Base-by-base conservation (phyloP, 2,888 invertebrate genomes). In the Cosmorhoe ocellata region DNA sequence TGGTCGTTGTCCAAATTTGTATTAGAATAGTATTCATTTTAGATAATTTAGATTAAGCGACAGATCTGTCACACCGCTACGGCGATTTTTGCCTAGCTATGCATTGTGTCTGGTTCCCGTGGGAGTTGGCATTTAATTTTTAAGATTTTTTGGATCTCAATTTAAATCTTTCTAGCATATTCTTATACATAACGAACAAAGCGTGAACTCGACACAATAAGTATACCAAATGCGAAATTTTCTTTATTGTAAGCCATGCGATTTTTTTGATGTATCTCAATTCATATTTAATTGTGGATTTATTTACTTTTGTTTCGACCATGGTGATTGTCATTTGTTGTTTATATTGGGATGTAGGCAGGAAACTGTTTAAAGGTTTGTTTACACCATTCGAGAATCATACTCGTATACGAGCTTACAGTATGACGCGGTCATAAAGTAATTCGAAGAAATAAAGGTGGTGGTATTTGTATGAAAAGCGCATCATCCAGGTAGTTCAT, bases 61-160 rank as follows among this genome's bases (percentile, higher is more conserved):
- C 83, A 81, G 85, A 81, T 88, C 86, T 85, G 87, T 81, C 68
- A 80, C 76, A 73, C 74, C 73, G 84, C 84, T 80, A 76, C 76
- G 76, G 86, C 87, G 87, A 86, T 81, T 59, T 66, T 8, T 64
- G 56, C 57, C 57, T 54, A 76, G 84, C 84, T 80, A 56, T 71
- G 85, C 85, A 73, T 64, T 67, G 64, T 65, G 70, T 69, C 75
- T 69, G 75, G 76, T 77, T 77, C 76, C 74, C 69, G 66, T 66
- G 69, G 64, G 59, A 43, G 36, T 27, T 18, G 14, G 39, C 26
- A 36, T 26, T 38, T 30, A n/a, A 24, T 14, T 43, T 41, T 32
- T 34, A 34, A 40, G 11, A 4, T 14, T 10, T n/a, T n/a, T 46
- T 22, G 26, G 26, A 51, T 33, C 33, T 18, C 43, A 33, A 40